Percentiles rank a stretch among this genome's conserved stretches.
Evolutionary conservation across 2,113 vertebrate species (phyloP).

Genomic region (Ailuropoda melanoleuca): DNA sequence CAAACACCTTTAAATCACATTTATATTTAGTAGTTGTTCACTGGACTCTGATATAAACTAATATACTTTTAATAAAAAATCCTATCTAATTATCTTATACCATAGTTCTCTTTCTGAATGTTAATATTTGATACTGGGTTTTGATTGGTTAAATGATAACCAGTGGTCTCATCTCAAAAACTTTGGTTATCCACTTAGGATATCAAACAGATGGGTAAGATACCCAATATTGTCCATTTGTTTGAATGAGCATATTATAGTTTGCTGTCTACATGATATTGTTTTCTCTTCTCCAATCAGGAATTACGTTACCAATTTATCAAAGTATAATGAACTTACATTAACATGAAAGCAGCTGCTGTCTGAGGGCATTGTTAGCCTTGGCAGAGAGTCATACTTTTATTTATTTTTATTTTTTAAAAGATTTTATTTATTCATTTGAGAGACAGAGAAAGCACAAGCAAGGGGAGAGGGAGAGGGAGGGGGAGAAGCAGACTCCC

Average conservation of each 20-base stretch:
- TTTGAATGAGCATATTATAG: not conserved
- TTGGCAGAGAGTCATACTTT: not conserved
- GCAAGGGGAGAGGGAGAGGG: not conserved
- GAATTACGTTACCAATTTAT: not conserved
- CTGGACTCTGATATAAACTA: not conserved
- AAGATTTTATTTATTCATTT: not conserved
- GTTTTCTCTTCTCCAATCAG: not conserved
- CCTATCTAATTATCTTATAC: not conserved
- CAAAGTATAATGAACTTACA: not conserved
- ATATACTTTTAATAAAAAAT: not conserved
- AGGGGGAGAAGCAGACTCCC: no score
- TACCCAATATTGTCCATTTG: not conserved
- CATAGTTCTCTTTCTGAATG: not conserved
- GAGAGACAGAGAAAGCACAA: not conserved
- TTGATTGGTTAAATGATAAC: not conserved
- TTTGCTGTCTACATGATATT: not conserved
- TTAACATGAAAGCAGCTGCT: not conserved
- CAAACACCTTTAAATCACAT: not conserved
- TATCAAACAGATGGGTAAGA: not conserved
- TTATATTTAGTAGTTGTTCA: not conserved
- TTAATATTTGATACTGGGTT: not conserved
- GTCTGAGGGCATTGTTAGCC: not conserved
- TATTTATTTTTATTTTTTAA: not conserved
- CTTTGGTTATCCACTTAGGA: not conserved
- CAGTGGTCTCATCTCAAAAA: not conserved